These are phyloP conservation scores for Myrmecophaga tridactyla DNA, from an alignment of 2,113 vertebrate species.

Conservation along the genomic window DNA sequence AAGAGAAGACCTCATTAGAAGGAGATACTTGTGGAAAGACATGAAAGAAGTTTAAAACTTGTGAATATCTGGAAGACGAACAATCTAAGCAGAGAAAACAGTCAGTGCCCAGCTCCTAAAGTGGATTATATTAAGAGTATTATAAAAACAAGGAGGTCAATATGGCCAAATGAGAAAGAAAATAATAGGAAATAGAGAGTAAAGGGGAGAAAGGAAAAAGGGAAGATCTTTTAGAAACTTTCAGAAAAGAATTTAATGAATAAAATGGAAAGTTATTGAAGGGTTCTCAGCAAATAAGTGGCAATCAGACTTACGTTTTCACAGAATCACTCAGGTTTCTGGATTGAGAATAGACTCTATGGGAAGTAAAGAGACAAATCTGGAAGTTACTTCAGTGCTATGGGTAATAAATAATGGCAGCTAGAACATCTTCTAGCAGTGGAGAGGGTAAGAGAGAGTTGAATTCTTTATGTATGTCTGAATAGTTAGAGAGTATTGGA, in stretches of 20 bases:
- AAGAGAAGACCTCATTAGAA: not conserved
- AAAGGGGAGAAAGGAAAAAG: not conserved
- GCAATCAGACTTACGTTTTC: not conserved
- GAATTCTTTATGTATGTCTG: not conserved
- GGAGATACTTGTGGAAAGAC: too few species aligned
- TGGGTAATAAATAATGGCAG: not conserved
- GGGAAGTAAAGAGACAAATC: not conserved
- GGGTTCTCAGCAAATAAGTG: not conserved
- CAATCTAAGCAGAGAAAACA: not conserved
- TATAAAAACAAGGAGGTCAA: not conserved
- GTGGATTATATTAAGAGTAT: not conserved
- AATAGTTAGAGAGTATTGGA: not conserved
- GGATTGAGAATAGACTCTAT: not conserved
- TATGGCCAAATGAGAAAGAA: not conserved
- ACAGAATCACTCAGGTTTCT: not conserved
- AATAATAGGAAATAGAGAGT: not conserved
- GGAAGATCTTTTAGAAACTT: not conserved
- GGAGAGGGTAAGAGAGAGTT: not conserved
- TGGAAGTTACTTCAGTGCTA: not conserved
- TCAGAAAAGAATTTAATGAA: not conserved
- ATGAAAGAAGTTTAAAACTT: not conserved
- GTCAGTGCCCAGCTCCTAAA: not conserved
- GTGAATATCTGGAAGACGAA: not conserved
- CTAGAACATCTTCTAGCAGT: not conserved
- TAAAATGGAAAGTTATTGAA: too few species aligned